Conservation (phyloP, 1,140 invertebrate genomes). For the Battus philenor region DNA sequence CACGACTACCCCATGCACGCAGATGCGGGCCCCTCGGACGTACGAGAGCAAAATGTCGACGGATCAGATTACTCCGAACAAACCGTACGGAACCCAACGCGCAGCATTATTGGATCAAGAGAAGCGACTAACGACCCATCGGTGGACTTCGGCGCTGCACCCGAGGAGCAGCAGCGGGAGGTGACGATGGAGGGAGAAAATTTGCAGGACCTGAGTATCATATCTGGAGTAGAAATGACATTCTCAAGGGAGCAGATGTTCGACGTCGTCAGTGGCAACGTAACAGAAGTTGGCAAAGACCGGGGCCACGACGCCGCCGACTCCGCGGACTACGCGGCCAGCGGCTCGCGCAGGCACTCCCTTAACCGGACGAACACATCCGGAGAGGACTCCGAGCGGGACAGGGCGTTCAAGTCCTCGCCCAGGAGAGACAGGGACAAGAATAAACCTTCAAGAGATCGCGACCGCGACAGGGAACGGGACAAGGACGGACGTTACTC, state of each 20-base stretch:
- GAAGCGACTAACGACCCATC: constrained; percentile 39
- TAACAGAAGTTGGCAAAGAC: constrained; percentile 34
- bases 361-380: constrained; percentile 51
- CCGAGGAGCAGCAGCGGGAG: constrained; percentile 71
- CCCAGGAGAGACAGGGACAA: constrained; percentile 60
- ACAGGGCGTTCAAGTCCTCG: constrained; percentile 52
- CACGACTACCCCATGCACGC: constrained; percentile 44
- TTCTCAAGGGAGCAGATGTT: constrained; percentile 52
- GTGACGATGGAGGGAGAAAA: constrained; percentile 78
- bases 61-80: constrained; percentile 69
- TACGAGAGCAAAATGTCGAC: constrained; percentile 68
- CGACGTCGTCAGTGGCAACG: constrained; percentile 43
- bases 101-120: constrained; percentile 50
- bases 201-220: constrained; percentile 72
- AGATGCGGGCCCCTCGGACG: constrained; percentile 41
- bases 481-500: constrained; percentile 52
- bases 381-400: constrained; percentile 67
- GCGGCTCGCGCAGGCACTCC: constrained; percentile 50
- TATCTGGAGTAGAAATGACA: constrained; percentile 50
- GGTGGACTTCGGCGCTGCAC: constrained; percentile 40
- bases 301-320: constrained; percentile 44
- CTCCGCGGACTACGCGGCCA: constrained; percentile 35
- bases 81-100: constrained; percentile 41
- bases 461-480: constrained; percentile 34
- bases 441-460: constrained; percentile 48